Base-by-base conservation (phyloP, 2,888 invertebrate genomes). In the Cryptocephalus moraei region DNA sequence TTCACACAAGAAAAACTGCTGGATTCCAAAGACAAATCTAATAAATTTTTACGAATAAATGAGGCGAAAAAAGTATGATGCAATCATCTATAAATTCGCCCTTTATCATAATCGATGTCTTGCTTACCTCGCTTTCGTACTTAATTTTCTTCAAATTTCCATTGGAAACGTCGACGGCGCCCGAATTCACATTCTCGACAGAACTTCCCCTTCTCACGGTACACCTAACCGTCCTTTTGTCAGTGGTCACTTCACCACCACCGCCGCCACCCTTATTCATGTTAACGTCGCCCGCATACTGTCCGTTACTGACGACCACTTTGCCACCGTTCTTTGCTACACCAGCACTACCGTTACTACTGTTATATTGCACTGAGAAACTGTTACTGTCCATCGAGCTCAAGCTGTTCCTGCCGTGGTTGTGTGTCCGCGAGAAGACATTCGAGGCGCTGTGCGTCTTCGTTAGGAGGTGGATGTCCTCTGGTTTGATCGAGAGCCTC, bases 391-490 rank as follows among this genome's bases (percentile, higher is more conserved):
- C 63, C 51, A 62, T 54, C 8, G 62, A 60, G 44, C 61, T 60
- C 38, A 63, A 57, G 55, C 64, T 64, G 55, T 65, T 65, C 39
- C 64, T 54, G 43, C 49, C 54, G 41, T 55, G 47, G 48, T 54
- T 41, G 47, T 44, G 11, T 31, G 53, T 59, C 47, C 66, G 60
- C 9, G 62, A 48, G 52, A 66, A 69, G 38, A 71, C 69, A 50
- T 69, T 70, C 32, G 67, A 68, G 44, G 69, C 70, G 61, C 70
- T 70, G 54, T 68, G 66, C 13, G 70, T 70, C 59, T 71, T 70
- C 43, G 62, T 64, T 22, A 69, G 64, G 34, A 60, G 53, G 43
- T 59, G 62, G 22, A 59, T 49, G 13, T 62, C 60, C 10, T 45
- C 34, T 11, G 8, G 45, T 34, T 47, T 46, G 41, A 43, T 47